Percentiles rank a stretch among this genome's conserved stretches.
Evolutionary conservation across 2,113 vertebrate genomes (phyloP).

Genomic region (Tragelaphus scriptus): DNA sequence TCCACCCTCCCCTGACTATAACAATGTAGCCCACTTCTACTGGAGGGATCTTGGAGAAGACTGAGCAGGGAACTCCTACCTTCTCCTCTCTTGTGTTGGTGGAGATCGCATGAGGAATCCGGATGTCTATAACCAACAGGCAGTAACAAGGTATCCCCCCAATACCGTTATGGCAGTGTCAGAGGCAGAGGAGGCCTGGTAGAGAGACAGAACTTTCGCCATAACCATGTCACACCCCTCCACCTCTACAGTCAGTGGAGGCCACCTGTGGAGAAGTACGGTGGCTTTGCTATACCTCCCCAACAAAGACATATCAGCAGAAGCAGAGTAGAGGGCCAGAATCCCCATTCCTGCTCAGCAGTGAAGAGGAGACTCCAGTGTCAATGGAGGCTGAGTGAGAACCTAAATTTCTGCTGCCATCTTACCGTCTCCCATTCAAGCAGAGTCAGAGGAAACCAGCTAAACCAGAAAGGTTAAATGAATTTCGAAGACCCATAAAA

Average conservation of each 20-base stretch:
- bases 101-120: neutral
- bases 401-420: neutral
- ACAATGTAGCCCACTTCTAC: neutral
- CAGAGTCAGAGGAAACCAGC: neutral
- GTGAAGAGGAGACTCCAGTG: neutral
- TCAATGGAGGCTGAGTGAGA: neutral
- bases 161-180: neutral
- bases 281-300: neutral
- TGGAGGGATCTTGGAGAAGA: neutral
- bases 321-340: neutral
- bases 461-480: neutral
- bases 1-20: neutral
- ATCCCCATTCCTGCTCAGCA: neutral
- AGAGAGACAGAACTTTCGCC: neutral
- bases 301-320: neutral
- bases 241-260: neutral
- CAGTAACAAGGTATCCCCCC: neutral
- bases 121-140: neutral
- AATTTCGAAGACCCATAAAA: neutral
- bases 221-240: neutral
- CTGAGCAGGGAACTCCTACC: neutral
- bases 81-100: neutral
- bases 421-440: neutral
- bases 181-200: neutral
- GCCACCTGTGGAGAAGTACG: neutral